phyloP scores from a whole-genome alignment of 2,113 vertebrate species.

The Hippocampus abdominalis region DNA sequence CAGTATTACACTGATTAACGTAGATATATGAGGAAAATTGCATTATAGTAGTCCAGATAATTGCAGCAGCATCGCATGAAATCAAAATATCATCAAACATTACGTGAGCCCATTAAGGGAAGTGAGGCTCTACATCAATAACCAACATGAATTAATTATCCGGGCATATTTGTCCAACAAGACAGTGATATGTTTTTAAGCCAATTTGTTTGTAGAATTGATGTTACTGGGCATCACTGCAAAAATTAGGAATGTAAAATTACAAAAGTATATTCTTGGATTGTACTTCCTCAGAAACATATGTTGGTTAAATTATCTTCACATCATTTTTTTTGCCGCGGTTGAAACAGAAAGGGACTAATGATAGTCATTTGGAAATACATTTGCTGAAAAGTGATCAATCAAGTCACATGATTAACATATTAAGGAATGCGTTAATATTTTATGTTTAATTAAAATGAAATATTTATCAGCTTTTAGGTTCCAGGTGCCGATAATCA shows the following conservation, averaged over 20 bases:
- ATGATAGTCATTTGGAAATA: constrained; percentile 62
- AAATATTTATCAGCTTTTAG: constrained; percentile 65
- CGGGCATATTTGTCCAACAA: constrained; percentile 68
- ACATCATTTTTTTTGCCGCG: constrained; percentile 21
- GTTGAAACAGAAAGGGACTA: constrained; percentile 48
- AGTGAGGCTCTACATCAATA: constrained; percentile 63
- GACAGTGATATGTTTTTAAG: neutral
- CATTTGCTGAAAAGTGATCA: constrained; percentile 60
- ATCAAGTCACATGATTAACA: constrained; percentile 66
- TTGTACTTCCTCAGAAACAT: neutral
- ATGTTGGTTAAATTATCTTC: neutral
- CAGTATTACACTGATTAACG: neutral
- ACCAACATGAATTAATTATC: constrained; percentile 76
- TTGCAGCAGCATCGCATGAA: neutral
- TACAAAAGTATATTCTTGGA: neutral
- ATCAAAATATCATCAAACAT: constrained; percentile 5
- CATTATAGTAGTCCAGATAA: neutral
- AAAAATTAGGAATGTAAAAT: neutral
- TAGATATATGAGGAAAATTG: neutral
- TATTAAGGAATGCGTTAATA: constrained; percentile 66
- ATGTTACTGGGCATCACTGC: neutral
- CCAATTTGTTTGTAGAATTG: neutral
- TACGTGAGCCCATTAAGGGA: constrained; percentile 61
- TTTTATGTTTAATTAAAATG: constrained; percentile 75
- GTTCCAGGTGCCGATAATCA: constrained; percentile 48